Evolutionary conservation across 35 echinoderm and acorn worm genomes (phyloP), one percentile per base, ranked within the genome.

Genomic region (Strongylocentrotus purpuratus): DNA sequence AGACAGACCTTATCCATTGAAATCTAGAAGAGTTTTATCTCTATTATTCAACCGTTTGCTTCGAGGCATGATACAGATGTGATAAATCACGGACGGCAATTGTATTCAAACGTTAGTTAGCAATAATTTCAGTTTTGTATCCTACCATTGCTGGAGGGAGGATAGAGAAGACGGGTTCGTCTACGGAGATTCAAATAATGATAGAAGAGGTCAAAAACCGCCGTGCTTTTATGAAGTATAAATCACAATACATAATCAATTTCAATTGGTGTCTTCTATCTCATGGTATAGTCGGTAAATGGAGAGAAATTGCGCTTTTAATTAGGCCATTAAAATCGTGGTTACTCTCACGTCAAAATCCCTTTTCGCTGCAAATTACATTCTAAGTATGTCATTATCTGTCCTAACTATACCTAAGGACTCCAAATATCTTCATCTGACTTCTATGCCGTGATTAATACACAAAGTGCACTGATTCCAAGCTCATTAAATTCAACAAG

Each of bases 381-480:
- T 89, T 46, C 87, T 89, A 89, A 89, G 45, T 89, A 89, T 89
- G 87, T 45, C 87, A 89, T 89, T 89, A 89, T 13, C 33, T 31
- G 15, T 89, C 18, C 20, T n/a, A n/a, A n/a, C n/a, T n/a, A n/a
- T n/a, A n/a, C n/a, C n/a, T 45, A 18, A 78, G 20, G 65, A 78
- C 28, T 78, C 6, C 28, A 78, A 78, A 28, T 18, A 18, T 78
- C 65, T 78, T 78, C 65, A 5, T 78, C 25, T 28, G 65, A 78
- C 65, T 78, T 78, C 65, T 78, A 28, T 70, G 61, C 25, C 7
- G 20, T n/a, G 65, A 78, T 55, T 15, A 55, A 55, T 55, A 55
- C 50, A 55, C 9, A 55, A n/a, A 78, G 65, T 78, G 20, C 65
- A 28, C 20, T 31, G 65, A 78, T 78, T 78, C 65, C 7, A 78